Percentiles rank a stretch among this genome's conserved stretches.
These are phyloP conservation scores for Hylaeus anthracinus DNA, from an alignment of 1,140 invertebrate species.

Conservation along the genomic window DNA sequence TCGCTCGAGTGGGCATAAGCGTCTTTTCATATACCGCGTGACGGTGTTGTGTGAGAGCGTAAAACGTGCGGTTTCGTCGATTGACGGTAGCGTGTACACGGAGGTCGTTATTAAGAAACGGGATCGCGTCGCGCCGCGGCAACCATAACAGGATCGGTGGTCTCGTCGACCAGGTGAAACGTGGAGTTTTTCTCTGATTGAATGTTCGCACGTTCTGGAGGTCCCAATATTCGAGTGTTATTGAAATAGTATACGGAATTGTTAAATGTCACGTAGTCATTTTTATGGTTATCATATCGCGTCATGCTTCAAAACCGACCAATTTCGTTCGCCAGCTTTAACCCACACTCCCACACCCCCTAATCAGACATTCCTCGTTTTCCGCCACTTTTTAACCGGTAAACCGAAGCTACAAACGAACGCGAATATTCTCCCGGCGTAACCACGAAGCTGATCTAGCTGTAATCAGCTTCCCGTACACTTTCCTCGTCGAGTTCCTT, in stretches of 20 bases:
- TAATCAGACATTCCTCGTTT: too few relatives aligned
- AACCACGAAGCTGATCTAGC: constrained; percentile 47
- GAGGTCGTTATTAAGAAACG: constrained; percentile 33
- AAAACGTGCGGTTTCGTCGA: constrained; percentile 34
- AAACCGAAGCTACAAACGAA: not conserved
- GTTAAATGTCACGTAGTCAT: too few relatives aligned
- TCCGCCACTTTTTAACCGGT: not conserved
- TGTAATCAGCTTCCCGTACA: constrained; percentile 51
- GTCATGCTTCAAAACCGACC: too few relatives aligned
- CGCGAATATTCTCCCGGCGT: not conserved
- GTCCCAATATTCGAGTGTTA: too few relatives aligned
- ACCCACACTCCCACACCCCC: too few relatives aligned
- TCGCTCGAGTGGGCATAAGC: constrained; percentile 58
- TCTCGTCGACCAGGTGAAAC: too few relatives aligned
- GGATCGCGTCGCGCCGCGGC: not conserved
- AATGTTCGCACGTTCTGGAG: too few relatives aligned
- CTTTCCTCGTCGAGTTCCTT: constrained; percentile 39
- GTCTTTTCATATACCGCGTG: not conserved
- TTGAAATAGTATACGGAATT: too few relatives aligned
- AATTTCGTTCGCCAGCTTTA: too few relatives aligned
- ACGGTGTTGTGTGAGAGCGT: not conserved
- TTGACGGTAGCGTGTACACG: constrained; percentile 27
- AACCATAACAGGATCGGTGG: not conserved
- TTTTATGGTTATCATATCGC: too few relatives aligned
- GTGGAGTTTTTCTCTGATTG: too few relatives aligned